Percentiles rank a stretch among this genome's conserved stretches.
Conservation (phyloP, 2,113 vertebrate species). For the Zosterops lateralis region DNA sequence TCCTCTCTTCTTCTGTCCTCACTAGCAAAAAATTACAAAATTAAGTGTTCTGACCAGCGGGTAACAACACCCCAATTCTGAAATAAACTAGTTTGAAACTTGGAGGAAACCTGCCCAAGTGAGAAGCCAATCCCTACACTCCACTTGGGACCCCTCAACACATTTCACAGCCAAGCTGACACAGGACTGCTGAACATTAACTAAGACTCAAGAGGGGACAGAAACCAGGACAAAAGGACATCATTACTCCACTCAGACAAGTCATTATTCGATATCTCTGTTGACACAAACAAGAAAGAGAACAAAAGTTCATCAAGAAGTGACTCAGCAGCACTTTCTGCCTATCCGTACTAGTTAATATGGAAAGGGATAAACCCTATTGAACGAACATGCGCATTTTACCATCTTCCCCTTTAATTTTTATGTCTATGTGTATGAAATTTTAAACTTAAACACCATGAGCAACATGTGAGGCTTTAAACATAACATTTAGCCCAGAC, state of each 20-base stretch:
- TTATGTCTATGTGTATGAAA: rapidly evolving
- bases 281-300: neutral
- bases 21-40: neutral
- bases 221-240: neutral
- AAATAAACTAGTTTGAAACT: neutral
- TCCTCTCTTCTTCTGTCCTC: neutral
- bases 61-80: neutral
- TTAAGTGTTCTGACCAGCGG: neutral
- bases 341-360: neutral
- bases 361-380: rapidly evolving
- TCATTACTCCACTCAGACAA: neutral
- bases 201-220: neutral
- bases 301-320: neutral
- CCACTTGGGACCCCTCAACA: neutral
- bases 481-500: neutral
- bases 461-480: neutral
- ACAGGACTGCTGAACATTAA: neutral
- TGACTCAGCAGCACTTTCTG: neutral
- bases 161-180: neutral
- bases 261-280: neutral
- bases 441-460: neutral
- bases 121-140: neutral
- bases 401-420: neutral
- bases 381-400: rapidly evolving
- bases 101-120: neutral